A percentile compares a stretch with the other conserved stretches of the same genome.
phyloP scores from a whole-genome alignment of 2,797 vertebrate genomes.

The Dallia pectoralis region DNA sequence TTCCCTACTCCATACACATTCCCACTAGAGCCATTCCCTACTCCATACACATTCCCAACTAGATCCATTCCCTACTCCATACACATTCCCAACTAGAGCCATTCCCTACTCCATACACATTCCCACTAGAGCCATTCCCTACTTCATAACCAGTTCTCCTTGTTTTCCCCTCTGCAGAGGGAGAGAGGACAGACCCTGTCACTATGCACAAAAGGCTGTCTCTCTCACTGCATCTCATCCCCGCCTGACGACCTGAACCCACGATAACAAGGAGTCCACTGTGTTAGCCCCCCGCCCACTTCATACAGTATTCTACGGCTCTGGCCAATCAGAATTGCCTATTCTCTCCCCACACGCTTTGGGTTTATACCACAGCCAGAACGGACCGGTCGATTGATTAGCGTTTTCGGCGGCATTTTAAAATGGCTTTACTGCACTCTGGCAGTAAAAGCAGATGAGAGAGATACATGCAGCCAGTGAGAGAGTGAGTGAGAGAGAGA shows the following conservation, averaged over 20 bases:
- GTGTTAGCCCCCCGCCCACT: neutral
- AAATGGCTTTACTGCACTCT: neutral
- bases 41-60: neutral
- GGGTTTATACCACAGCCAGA: neutral
- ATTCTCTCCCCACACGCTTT: neutral
- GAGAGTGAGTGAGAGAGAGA: no score
- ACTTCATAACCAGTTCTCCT: neutral
- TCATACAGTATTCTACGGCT: neutral
- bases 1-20: neutral
- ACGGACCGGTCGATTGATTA: neutral
- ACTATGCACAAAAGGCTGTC: constrained; percentile 55
- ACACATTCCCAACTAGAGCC: constrained; percentile 9
- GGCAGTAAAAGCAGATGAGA: constrained; percentile 3
- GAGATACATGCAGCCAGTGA: constrained; percentile 4
- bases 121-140: neutral
- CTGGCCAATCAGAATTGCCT: constrained; percentile 1
- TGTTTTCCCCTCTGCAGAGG: constrained; percentile 23
- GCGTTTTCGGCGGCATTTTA: neutral
- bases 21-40: constrained; percentile 12
- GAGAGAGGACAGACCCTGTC: constrained; percentile 58
- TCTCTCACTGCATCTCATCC: constrained; percentile 22
- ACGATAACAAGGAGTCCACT: constrained; percentile 4
- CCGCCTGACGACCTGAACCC: constrained; percentile 11
- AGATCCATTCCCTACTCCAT: neutral
- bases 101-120: neutral